A percentile compares a stretch with the other conserved stretches of the same genome.
Evolutionary conservation across 2,797 vertebrate species (phyloP).

Genomic region (Enteromius thamalakanensis): DNA sequence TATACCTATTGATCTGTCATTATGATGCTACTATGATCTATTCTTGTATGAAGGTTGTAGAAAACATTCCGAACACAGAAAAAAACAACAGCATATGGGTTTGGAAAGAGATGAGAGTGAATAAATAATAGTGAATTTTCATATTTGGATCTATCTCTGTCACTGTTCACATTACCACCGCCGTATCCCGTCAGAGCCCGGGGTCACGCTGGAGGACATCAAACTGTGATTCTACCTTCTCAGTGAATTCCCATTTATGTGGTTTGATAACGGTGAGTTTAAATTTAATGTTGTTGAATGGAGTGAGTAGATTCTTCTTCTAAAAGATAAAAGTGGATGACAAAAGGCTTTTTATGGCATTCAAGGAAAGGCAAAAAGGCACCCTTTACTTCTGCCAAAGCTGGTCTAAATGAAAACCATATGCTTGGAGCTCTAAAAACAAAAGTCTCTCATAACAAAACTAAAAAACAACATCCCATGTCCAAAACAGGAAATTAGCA

Average conservation of each 20-base stretch:
- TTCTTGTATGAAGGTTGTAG: neutral
- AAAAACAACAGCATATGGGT: neutral
- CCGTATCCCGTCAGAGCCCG: neutral
- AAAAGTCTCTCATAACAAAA: constrained; percentile 40
- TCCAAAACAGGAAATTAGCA: constrained; percentile 17
- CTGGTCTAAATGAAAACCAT: constrained; percentile 47
- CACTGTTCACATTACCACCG: neutral
- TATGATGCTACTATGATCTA: neutral
- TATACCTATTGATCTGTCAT: neutral
- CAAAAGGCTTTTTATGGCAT: constrained; percentile 43
- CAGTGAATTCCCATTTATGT: constrained; percentile 19
- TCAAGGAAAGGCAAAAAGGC: constrained; percentile 18
- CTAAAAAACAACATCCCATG: constrained; percentile 33
- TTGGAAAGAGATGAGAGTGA: neutral
- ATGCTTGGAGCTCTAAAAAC: constrained; percentile 39
- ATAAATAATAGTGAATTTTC: neutral
- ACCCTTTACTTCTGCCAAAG: constrained; percentile 27
- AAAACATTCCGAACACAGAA: neutral
- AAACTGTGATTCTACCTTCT: constrained; percentile 4
- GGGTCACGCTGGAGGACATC: constrained; percentile 19
- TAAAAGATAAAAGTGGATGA: constrained; percentile 21
- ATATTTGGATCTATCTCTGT: neutral
- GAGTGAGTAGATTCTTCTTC: neutral
- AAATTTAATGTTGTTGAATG: constrained; percentile 28
- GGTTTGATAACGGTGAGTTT: constrained; percentile 16